Evolutionary conservation across 2,888 invertebrate species (phyloP), one percentile per base, ranked within the genome.

Genomic region (Xylota segnis): DNA sequence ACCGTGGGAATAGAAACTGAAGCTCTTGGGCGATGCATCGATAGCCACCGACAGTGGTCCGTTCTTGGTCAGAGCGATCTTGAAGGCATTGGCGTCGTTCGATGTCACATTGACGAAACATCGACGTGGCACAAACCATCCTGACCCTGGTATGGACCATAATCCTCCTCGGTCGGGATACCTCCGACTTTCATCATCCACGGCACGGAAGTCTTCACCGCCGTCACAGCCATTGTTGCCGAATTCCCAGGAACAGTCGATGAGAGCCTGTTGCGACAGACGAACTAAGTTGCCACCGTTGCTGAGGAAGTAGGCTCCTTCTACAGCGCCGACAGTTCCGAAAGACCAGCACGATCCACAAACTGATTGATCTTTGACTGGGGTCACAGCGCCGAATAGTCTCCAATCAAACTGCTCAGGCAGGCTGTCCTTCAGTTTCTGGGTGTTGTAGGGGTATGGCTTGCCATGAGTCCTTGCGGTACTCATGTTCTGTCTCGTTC

Each of bases 291-390:
- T 94, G 0, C 96, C 96, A 0, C 96, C 96, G 88, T 96, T 96
- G 90, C 96, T 96, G 43, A 98, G 92, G 93, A 97, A 98, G 90
- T 95, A 95, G 0, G 98, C 97, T 0, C 98, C 98, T 93, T 99
- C 99, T 75, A 99, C 95, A 0, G 98, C 94, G 7, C 98, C 98
- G 77, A 97, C 96, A 0, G 98, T 98, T 27, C 98, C 98, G 93
- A 98, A 99, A 86, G 97, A 97, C 98, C 98, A 98, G 89, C 98
- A 99, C 0, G 98, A 98, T 0, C 99, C 99, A 92, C 99, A 99
- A 9, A 98, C 97, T 0, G 98, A 98, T 93, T 99, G 99, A 94
- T 99, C 98, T 96, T 96, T 97, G 9, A 98, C 98, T 0, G 97
- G 98, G 0, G n/a, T n/a, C n/a, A n/a, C n/a, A n/a, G n/a, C n/a